Evolutionary conservation across 1,140 invertebrate genomes (phyloP).

Genomic region (Ylistrum balloti): DNA sequence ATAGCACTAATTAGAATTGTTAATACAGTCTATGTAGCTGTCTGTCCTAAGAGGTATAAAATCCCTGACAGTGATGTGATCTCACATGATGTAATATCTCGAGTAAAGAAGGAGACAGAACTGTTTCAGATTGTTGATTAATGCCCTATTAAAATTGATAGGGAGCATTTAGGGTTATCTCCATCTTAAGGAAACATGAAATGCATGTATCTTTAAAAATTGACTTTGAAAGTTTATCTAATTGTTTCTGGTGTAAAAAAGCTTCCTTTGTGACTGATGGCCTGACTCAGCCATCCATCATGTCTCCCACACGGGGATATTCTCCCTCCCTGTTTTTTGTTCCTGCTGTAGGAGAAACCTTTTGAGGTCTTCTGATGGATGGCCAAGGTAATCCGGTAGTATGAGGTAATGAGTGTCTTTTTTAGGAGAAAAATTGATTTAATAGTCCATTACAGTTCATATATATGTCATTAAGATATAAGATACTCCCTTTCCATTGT

Average conservation of each 20-base stretch:
- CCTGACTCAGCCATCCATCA: not conserved
- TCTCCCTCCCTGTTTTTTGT: not conserved
- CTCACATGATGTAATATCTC: not conserved
- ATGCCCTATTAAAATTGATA: not conserved
- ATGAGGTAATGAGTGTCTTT: not conserved
- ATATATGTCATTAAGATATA: no score
- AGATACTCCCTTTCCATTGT: no score
- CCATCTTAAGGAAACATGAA: not conserved
- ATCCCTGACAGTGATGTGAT: not conserved
- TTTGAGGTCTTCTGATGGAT: not conserved
- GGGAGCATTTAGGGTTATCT: conserved; percentile 13
- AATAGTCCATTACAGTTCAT: no score
- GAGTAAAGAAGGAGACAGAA: not conserved
- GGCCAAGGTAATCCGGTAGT: not conserved
- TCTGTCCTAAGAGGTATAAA: not conserved
- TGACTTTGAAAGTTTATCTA: not conserved
- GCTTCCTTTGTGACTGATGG: not conserved
- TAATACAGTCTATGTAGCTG: not conserved
- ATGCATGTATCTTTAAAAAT: not conserved
- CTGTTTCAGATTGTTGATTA: not conserved
- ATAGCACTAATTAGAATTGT: not conserved
- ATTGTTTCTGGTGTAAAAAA: conserved; percentile 12
- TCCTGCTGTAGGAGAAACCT: not conserved
- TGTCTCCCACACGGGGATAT: not conserved
- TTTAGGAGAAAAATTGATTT: not conserved